Percentiles rank a stretch among this genome's conserved stretches.
Evolutionary conservation across 2,797 vertebrate genomes (phyloP).

Genomic region (Leptodactylus fallax): DNA sequence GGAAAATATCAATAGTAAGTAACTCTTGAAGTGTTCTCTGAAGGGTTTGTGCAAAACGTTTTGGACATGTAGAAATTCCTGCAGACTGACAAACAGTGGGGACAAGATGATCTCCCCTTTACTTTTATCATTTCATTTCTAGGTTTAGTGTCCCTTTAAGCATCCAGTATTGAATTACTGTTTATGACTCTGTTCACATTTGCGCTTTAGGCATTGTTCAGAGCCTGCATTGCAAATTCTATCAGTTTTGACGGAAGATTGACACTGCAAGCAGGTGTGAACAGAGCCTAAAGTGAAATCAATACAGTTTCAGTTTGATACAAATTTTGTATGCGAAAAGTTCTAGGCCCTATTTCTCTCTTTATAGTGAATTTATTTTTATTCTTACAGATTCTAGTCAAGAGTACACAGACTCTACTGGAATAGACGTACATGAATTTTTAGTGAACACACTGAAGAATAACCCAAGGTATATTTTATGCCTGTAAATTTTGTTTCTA

Average conservation of each 20-base stretch:
- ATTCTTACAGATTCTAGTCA: conserved; percentile 93
- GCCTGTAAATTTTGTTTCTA: not conserved
- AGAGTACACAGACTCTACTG: conserved; percentile 99
- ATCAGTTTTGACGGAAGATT: not conserved
- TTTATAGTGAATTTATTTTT: conserved; percentile 27
- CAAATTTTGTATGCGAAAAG: not conserved
- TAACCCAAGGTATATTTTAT: conserved; percentile 88
- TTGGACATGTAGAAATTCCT: no score
- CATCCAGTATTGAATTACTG: no score
- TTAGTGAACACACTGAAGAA: conserved; percentile 99
- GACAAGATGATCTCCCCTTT: no score
- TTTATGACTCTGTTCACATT: no score
- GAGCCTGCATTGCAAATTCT: not conserved
- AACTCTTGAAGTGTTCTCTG: no score
- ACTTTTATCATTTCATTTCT: no score
- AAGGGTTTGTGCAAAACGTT: no score
- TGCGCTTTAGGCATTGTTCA: no score
- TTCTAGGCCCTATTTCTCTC: not conserved
- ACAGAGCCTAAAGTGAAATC: not conserved
- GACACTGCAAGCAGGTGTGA: not conserved
- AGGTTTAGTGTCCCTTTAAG: no score
- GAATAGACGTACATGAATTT: conserved; percentile 99
- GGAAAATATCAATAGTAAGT: no score
- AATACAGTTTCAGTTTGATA: not conserved
- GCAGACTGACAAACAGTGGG: no score